Base-by-base conservation (phyloP, 1,140 invertebrate genomes). In the Cotesia glomerata region DNA sequence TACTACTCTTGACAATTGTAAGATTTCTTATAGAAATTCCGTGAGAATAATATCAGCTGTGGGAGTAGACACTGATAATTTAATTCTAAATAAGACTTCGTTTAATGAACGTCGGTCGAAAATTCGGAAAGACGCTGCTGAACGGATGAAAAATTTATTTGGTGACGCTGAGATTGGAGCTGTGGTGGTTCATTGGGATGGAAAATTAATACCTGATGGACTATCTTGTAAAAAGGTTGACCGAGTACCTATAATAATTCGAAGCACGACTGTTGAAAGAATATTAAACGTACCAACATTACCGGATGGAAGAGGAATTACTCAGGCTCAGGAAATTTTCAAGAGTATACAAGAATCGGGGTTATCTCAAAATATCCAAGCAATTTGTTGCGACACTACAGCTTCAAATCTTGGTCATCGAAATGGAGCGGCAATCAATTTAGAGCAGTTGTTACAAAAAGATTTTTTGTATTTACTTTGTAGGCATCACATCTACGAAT, bases 351-450 rank as follows among this genome's bases (percentile, higher is more conserved):
- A 66, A 54, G 74, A 77, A 52, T 81, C 75, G 77, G 74, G 76
- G 68, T 75, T 81, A 63, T 61, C 51, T 39, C 71, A 79, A 66
- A 71, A 56, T 56, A 61, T 81, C 58, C 76, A 79, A 76, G 79
- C 78, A 63, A 72, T 84, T 52, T 82, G 80, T 70, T 83, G 79
- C 71, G 79, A 84, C 66, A 85, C 81, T 2, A 83, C 79, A 45
- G 74, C 76, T 62, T 74, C 79, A 36, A 85, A 85, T 72, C 78
- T 80, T 5, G 81, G 80, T 13, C 35, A 51, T 69, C 52, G 67
- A 14, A 79, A 74, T 70, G 80, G 80, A 62, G 76, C 76, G 61
- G 81, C 78, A 59, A 65, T 79, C 34, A 51, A 76, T 66, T 71
- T 83, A 45, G 80, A 83, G 74, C 63, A 75, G 16, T 71, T 80